These are phyloP conservation scores for Ptilorrhoa leucosticta DNA, from an alignment of 2,113 vertebrate species.

Conservation along the genomic window DNA sequence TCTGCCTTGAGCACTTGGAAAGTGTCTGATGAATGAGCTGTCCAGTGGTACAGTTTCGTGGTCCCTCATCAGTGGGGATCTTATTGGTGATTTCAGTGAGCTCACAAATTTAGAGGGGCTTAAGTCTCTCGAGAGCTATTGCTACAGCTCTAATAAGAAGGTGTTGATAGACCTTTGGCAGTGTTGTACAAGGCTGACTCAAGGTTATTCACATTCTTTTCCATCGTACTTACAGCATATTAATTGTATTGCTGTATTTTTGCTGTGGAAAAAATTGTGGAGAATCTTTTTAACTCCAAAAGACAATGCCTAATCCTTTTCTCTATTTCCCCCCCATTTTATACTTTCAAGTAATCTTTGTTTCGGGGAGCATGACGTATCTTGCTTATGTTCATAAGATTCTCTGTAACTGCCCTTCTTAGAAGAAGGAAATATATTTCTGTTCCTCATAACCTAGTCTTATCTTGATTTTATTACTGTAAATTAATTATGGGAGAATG, in stretches of 20 bases:
- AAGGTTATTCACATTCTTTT: background rate
- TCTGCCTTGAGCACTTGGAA: background rate
- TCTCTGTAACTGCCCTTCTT: background rate
- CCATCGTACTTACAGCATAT: background rate
- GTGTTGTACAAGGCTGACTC: background rate
- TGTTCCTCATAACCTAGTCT: background rate
- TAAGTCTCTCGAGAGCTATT: background rate
- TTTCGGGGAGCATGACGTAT: rapidly evolving
- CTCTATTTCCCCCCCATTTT: background rate
- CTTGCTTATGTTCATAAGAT: background rate
- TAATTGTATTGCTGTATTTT: background rate
- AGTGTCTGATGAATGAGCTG: background rate
- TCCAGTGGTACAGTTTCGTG: background rate
- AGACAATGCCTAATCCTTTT: background rate
- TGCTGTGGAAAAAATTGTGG: background rate
- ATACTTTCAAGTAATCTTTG: background rate
- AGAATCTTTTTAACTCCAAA: background rate
- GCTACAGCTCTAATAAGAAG: constrained; percentile 50
- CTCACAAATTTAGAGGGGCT: constrained; percentile 21
- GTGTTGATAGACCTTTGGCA: constrained; percentile 61
- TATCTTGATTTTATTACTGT: constrained; percentile 55
- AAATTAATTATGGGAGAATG: constrained; percentile 47
- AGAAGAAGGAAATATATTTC: background rate
- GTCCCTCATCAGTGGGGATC: background rate
- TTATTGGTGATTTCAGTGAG: constrained; percentile 27